These are phyloP conservation scores for Onychostoma macrolepis DNA, from an alignment of 2,113 vertebrate species.

Conservation along the genomic window DNA sequence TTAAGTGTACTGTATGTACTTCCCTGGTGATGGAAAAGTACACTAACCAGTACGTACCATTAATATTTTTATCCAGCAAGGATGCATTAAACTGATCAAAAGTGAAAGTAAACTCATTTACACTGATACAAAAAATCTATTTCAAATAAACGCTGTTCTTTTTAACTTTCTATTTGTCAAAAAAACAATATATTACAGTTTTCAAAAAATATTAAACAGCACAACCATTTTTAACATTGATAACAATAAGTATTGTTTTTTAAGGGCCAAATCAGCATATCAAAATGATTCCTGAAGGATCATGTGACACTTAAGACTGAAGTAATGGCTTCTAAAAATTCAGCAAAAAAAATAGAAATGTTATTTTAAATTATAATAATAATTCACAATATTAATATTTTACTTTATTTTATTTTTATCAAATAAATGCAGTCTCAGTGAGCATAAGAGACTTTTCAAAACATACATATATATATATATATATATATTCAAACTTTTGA, in stretches of 20 bases:
- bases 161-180: too few species aligned
- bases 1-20: neutral
- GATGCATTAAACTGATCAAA: neutral
- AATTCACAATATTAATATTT: neutral
- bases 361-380: neutral
- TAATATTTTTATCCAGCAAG: neutral
- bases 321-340: neutral
- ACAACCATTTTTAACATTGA: too few species aligned
- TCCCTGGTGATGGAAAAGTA: neutral
- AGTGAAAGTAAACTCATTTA: neutral
- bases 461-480: neutral
- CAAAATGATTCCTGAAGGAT: neutral
- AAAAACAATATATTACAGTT: too few species aligned
- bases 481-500: neutral
- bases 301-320: neutral
- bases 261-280: neutral
- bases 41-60: neutral
- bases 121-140: too few species aligned
- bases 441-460: too few species aligned
- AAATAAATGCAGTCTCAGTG: neutral
- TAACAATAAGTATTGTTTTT: neutral
- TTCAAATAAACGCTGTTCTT: too few species aligned
- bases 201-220: too few species aligned
- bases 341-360: neutral
- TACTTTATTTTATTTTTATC: neutral